These are phyloP conservation scores for Strigamia transsilvanica DNA, from an alignment of 2,888 invertebrate genomes.

Conservation along the genomic window DNA sequence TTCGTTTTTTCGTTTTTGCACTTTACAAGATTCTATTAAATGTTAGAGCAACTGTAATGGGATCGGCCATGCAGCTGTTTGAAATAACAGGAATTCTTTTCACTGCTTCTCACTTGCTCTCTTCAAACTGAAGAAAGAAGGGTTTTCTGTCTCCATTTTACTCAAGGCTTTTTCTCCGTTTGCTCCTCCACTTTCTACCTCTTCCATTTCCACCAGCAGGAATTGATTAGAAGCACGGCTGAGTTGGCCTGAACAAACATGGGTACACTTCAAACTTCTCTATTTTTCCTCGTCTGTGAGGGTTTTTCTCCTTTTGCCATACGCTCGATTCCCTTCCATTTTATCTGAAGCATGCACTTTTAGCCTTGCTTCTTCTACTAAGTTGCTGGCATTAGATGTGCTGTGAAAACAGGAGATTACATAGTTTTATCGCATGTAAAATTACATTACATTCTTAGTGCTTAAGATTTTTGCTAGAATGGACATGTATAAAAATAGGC, in stretches of 20 bases:
- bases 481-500: too few species aligned
- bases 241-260: constrained; percentile 38
- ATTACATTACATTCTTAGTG: constrained; percentile 1
- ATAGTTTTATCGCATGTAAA: constrained; percentile 22
- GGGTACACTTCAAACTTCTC: constrained; percentile 38
- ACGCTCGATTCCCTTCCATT: constrained; percentile 26
- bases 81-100: constrained; percentile 38
- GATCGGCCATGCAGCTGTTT: constrained; percentile 35
- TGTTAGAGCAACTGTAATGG: constrained; percentile 31
- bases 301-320: constrained; percentile 15
- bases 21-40: constrained; percentile 35
- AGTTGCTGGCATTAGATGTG: constrained; percentile 4
- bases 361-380: constrained; percentile 26
- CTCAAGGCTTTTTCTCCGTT: not conserved
- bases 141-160: constrained; percentile 35
- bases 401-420: constrained; percentile 30
- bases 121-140: constrained; percentile 31
- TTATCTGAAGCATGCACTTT: constrained; percentile 33
- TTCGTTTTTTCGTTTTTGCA: constrained; percentile 17
- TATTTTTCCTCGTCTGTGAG: constrained; percentile 24
- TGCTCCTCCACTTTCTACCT: not conserved
- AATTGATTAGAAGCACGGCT: constrained; percentile 38
- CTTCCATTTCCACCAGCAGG: constrained; percentile 30
- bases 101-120: constrained; percentile 12
- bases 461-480: not conserved